These are phyloP conservation scores for Platysternon megacephalum DNA, from an alignment of 2,113 vertebrate species.

Conservation along the genomic window DNA sequence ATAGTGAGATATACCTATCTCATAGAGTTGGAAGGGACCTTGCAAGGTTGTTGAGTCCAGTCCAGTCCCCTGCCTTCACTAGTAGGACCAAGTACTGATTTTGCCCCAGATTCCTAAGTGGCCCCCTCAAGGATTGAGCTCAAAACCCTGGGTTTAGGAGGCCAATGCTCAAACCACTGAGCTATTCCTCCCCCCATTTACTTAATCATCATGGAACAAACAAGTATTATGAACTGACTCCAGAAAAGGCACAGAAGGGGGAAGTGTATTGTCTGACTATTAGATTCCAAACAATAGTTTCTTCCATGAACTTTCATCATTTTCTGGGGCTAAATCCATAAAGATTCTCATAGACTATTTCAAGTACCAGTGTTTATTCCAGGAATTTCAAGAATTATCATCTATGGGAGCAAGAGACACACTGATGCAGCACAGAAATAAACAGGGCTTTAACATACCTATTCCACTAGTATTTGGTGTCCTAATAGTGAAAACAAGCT, in stretches of 20 bases:
- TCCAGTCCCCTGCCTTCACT: no score
- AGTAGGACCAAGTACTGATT: no score
- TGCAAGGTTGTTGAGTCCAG: no score
- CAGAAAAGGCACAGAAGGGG: neutral
- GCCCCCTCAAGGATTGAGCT: no score
- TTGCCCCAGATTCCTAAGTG: no score
- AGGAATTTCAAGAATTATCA: neutral
- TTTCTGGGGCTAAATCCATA: neutral
- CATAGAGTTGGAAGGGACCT: no score
- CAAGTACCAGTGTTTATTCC: neutral
- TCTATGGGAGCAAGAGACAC: neutral
- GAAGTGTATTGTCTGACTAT: fast-evolving
- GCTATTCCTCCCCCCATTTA: no score
- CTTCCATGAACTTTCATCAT: neutral
- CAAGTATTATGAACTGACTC: neutral
- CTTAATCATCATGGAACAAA: neutral
- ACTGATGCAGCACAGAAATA: neutral
- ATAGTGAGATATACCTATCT: no score
- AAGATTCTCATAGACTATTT: no score
- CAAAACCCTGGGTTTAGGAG: no score
- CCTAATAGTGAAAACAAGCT: neutral
- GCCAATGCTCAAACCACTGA: no score
- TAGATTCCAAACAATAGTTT: neutral
- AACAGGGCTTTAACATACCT: neutral
- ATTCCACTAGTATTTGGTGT: neutral